These are phyloP conservation scores for Gadus macrocephalus DNA, from an alignment of 2,113 vertebrate species.

Conservation along the genomic window DNA sequence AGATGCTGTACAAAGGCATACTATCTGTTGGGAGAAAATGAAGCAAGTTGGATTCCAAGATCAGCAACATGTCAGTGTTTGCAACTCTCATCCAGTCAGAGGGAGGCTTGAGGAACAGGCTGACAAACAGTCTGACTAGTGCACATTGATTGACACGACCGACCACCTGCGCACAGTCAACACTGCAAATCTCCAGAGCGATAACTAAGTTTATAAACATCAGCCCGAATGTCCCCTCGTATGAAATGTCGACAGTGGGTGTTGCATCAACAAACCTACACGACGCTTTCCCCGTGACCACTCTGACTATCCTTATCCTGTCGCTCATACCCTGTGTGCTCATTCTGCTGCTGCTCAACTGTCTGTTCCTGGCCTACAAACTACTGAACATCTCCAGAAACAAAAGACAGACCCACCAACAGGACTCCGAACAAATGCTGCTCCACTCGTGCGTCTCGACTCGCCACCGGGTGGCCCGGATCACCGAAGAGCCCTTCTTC, in stretches of 20 bases:
- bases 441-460: conserved; percentile 45
- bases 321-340: conserved; percentile 74
- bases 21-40: too few species aligned
- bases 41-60: too few species aligned
- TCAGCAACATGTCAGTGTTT: too few species aligned
- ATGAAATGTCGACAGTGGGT: conserved; percentile 68
- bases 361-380: conserved; percentile 72
- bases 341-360: conserved; percentile 71
- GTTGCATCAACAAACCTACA: conserved; percentile 37
- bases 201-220: conserved; percentile 8
- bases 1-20: too few species aligned
- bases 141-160: background rate
- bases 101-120: too few species aligned
- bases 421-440: conserved; percentile 44
- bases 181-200: conserved; percentile 12
- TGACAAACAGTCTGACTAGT: too few species aligned
- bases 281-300: conserved; percentile 54
- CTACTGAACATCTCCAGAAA: conserved; percentile 51
- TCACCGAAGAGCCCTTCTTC: conserved; percentile 40
- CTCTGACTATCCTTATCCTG: conserved; percentile 66
- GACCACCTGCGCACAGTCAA: conserved; percentile 32
- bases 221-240: conserved; percentile 23
- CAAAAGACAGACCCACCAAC: conserved; percentile 24
- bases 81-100: too few species aligned
- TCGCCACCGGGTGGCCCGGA: conserved; percentile 38